These are phyloP conservation scores for Eupithecia insigniata DNA, from an alignment of 2,888 invertebrate genomes.

Conservation along the genomic window DNA sequence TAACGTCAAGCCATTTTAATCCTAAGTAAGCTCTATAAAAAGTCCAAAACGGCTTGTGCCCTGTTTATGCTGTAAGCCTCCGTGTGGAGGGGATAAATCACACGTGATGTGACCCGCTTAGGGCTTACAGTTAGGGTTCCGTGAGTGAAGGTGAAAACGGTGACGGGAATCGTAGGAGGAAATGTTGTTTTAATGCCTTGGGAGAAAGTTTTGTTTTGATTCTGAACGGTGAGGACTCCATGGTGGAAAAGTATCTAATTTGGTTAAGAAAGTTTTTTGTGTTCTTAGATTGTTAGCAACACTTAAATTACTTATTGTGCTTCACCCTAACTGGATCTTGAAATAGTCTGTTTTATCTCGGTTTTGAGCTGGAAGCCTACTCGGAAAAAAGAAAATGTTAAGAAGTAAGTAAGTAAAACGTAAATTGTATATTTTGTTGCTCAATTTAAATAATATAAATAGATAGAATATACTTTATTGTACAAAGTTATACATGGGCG, in stretches of 20 bases:
- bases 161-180: neutral
- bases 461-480: too few species aligned
- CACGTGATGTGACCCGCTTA: constrained; percentile 35
- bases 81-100: constrained; percentile 27
- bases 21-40: neutral
- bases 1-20: constrained; percentile 4
- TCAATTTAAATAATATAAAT: too few species aligned
- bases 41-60: constrained; percentile 8
- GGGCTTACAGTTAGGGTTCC: constrained; percentile 23
- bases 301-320: neutral
- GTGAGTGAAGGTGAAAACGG: constrained; percentile 4
- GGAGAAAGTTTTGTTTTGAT: neutral
- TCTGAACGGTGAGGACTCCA: neutral
- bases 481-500: too few species aligned
- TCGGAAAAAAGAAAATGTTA: too few species aligned
- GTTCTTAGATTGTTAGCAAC: neutral
- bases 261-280: neutral
- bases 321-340: neutral
- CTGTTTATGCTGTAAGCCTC: constrained; percentile 24
- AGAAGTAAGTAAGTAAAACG: too few species aligned
- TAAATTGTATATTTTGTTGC: too few species aligned
- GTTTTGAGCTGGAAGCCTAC: too few species aligned
- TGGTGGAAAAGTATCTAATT: neutral
- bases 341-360: too few species aligned
- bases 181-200: neutral